Percentiles rank a stretch among this genome's conserved stretches.
phyloP scores from a whole-genome alignment of 2,113 vertebrate genomes.

The Urocolius indicus region DNA sequence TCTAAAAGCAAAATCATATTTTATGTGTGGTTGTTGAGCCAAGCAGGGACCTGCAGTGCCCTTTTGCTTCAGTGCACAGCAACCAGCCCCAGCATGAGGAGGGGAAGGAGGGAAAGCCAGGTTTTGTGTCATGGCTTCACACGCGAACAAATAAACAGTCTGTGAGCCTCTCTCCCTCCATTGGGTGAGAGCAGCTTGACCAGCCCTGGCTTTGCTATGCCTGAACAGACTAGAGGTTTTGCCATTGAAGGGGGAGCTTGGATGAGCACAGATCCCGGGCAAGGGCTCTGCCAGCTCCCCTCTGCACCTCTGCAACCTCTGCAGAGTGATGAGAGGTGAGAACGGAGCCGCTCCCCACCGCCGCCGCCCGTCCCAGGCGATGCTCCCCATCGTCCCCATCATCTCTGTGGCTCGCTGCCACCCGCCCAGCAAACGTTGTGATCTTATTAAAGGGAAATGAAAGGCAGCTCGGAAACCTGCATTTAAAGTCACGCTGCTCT shows the following conservation, averaged over 20 bases:
- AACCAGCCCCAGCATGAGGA: neutral
- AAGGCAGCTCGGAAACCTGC: conserved; percentile 44
- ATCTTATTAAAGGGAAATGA: conserved; percentile 66
- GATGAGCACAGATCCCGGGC: neutral
- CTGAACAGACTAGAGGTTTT: neutral
- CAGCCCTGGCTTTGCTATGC: neutral
- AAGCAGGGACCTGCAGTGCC: neutral
- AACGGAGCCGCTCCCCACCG: rapidly evolving
- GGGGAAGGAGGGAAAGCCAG: neutral
- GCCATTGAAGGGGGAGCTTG: neutral
- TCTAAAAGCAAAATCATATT: neutral
- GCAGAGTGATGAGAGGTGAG: neutral
- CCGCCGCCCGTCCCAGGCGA: neutral
- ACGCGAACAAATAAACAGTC: conserved; percentile 18
- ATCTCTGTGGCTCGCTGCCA: neutral
- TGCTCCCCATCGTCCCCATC: neutral
- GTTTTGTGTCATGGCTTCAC: neutral
- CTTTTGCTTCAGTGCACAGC: neutral
- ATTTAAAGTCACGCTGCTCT: conserved; percentile 55
- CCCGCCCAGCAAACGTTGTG: conserved; percentile 44
- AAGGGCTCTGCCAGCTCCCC: neutral
- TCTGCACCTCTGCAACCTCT: neutral
- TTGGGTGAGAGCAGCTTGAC: neutral
- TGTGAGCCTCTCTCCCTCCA: neutral
- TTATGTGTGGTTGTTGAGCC: neutral